A percentile compares a stretch with the other conserved stretches of the same genome.
phyloP scores from a whole-genome alignment of 2,113 vertebrate genomes.

The Orientallactaga bullata region DNA sequence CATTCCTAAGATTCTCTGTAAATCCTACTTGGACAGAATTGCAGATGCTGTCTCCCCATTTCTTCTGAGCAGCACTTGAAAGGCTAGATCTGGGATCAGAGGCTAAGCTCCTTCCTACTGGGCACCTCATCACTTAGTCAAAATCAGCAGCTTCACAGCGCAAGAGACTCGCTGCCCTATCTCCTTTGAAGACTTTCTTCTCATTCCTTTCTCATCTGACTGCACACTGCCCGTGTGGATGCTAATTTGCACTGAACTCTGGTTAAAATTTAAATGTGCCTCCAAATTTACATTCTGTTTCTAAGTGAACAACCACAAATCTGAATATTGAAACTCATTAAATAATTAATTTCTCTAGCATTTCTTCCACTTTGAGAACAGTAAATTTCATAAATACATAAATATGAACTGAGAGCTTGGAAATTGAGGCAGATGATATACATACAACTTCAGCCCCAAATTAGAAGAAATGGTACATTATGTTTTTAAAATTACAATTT shows the following conservation, averaged over 20 bases:
- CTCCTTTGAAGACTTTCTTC: conserved; percentile 58
- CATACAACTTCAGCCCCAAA: background rate
- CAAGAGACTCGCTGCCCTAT: background rate
- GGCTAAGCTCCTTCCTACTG: background rate
- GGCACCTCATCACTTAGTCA: background rate
- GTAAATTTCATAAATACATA: conserved; percentile 55
- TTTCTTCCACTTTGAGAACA: conserved; percentile 58
- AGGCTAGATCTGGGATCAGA: conserved; percentile 33
- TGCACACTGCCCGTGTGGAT: background rate
- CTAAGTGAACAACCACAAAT: conserved; percentile 57
- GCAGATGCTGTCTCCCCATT: background rate
- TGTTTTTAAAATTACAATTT: conserved; percentile 51
- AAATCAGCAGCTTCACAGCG: background rate
- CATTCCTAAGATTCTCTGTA: background rate
- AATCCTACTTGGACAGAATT: conserved; percentile 12
- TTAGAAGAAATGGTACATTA: background rate
- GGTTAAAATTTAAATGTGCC: conserved; percentile 66
- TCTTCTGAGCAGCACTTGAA: conserved; percentile 34
- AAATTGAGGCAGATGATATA: conserved; percentile 15
- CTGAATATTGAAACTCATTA: conserved; percentile 61
- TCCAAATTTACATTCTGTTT: conserved; percentile 69
- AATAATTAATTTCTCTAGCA: conserved; percentile 72
- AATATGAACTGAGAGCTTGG: conserved; percentile 49
- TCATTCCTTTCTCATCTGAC: conserved; percentile 40
- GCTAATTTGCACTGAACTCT: conserved; percentile 57